Percentiles rank a stretch among this genome's conserved stretches.
Evolutionary conservation across 2,797 vertebrate genomes (phyloP).

Genomic region (Neosilurus hyrtlii): DNA sequence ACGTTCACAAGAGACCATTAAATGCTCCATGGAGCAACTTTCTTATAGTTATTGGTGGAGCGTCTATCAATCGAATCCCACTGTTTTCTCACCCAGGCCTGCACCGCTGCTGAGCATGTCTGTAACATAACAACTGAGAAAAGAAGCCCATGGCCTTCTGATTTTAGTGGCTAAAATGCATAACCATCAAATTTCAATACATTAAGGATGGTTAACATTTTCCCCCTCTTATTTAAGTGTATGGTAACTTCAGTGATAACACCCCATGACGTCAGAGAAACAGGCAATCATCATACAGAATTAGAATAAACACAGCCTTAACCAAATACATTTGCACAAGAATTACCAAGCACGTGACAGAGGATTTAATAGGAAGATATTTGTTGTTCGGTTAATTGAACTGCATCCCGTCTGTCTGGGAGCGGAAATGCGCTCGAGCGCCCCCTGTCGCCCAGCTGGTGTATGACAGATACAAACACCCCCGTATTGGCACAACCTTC

Average conservation of each 20-base stretch:
- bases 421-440: constrained; percentile 34
- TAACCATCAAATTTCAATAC: not conserved
- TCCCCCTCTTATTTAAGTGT: not conserved
- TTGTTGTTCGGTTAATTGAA: not conserved
- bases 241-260: not conserved
- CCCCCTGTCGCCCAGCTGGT: constrained; percentile 13
- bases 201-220: not conserved
- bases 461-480: constrained; percentile 29
- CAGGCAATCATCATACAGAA: not conserved
- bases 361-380: no score
- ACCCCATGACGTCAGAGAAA: not conserved
- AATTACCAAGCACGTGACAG: not conserved
- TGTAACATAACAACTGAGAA: not conserved
- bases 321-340: not conserved
- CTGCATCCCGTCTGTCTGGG: not conserved
- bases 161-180: not conserved
- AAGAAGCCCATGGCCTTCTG: not conserved
- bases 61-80: no score
- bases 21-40: no score
- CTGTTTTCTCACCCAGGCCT: no score
- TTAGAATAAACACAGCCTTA: not conserved
- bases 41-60: no score
- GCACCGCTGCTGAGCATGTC: not conserved
- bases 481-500: not conserved
- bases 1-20: no score